Percentiles rank a stretch among this genome's conserved stretches.
Evolutionary conservation across 2,113 vertebrate genomes (phyloP).

Genomic region (Rhea americana): DNA sequence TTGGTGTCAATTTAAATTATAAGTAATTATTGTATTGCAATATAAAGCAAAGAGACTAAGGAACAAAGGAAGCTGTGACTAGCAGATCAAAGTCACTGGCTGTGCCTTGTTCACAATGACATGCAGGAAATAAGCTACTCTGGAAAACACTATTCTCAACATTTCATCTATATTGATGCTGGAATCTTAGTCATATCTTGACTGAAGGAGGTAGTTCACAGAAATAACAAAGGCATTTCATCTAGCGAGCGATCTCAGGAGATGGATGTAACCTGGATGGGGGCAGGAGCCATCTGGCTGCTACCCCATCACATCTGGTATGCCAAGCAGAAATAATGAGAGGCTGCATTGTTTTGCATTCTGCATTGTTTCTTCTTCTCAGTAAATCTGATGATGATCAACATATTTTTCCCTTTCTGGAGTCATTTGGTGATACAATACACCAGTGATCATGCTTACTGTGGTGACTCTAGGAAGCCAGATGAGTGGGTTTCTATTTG

Average conservation of each 20-base stretch:
- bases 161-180: neutral
- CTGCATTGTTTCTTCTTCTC: slow-evolving; percentile 10
- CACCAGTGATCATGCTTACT: neutral
- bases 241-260: neutral
- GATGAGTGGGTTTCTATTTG: neutral
- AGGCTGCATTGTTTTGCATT: slow-evolving; percentile 49
- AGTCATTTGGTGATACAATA: neutral
- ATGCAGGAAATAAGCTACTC: neutral
- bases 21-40: neutral
- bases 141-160: neutral
- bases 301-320: slow-evolving; percentile 45
- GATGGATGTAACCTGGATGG: slow-evolving; percentile 16
- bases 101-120: neutral
- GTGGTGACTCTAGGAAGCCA: neutral
- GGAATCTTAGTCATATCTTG: neutral
- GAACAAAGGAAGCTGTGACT: slow-evolving; percentile 2
- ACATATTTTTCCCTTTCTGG: slow-evolving; percentile 18
- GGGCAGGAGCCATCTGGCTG: slow-evolving; percentile 61
- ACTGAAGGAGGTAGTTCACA: neutral
- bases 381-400: slow-evolving; percentile 34
- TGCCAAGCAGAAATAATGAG: slow-evolving; percentile 49
- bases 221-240: neutral
- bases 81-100: neutral
- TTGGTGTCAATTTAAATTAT: neutral
- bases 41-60: neutral